Evolutionary conservation across 2,888 invertebrate species (phyloP), one percentile per base, ranked within the genome.

Genomic region (Hypomecis atomaria): DNA sequence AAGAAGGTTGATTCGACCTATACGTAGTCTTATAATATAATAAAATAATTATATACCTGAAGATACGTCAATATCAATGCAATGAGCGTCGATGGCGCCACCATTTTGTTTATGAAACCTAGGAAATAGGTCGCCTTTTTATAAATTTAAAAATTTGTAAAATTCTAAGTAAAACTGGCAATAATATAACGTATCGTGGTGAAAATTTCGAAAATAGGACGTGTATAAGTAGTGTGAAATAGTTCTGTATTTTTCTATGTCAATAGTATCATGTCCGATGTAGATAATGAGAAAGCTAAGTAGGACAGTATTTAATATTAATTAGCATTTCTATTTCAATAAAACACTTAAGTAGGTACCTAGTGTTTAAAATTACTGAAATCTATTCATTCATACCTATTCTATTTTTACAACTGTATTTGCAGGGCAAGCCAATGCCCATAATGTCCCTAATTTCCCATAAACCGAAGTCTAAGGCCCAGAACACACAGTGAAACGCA

Each of bases 71-170:
- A 54, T 55, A 62, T 34, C 44, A 61, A 44, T 49, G 23, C 37
- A n/a, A 54, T 53, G 38, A 42, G 48, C 34, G 52, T 11, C n/a
- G 53, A 53, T 45, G 38, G 52, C 56, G 50, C 23, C 59, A 45
- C 66, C 62, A 59, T 62, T 42, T 62, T 59, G 48, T 11, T 10
- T 50, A 59, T 59, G 56, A 37, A 59, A 6, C 44, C 9, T n/a
- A 6, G 23, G 37, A 58, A 57, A 47, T 58, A 33, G 40, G 6
- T 34, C 47, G 6, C 33, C 13, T 65, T 49, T 65, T 55, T 60
- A 65, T 60, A 65, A 52, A 49, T 61, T 59, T 61, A n/a, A 9
- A 40, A 33, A 40, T 60, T 38, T 55, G 55, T 55, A 44, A 54
- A 43, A 49, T 36, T 49, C 49, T 36, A 6, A 36, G n/a, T 36